Base-by-base conservation (phyloP, 2,797 vertebrate species). In the Gallinago nigripennis region DNA sequence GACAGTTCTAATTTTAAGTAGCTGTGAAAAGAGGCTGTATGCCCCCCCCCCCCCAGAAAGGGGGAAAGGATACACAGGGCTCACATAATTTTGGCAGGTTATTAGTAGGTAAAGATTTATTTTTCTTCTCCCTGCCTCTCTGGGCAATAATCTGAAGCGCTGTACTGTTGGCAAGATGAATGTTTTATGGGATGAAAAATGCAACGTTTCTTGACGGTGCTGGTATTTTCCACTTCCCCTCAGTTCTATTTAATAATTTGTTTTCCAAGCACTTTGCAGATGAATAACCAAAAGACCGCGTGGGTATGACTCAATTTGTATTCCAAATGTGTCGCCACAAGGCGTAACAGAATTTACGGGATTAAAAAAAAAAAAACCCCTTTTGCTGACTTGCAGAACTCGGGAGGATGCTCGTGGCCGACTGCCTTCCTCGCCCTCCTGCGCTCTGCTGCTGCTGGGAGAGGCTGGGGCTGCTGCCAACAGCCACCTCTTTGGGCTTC, bases 181-280 rank as follows among this genome's bases (percentile, higher is more conserved):
- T 48, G 33, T 60, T 80, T 60, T 30, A 54, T 17, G 20, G 11
- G 35, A 57, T 61, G 54, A 85, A 53, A 71, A 95, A 82, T 30
- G 58, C 56, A 50, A 4, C 4, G 20, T 75, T 69, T 63, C 69
- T 88, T 90, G 33, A 53, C 35, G 9, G 57, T 35, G n/a, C 28
- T 37, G 90, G 57, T 78, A 31, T 92, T 95, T 79, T 94, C 82
- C 39, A 45, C 72, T 91, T 51, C 16, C n/a, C 41, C 48, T 72
- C 0, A 21, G 0, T 25, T 86, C 43, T 8, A 7, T 39, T 94
- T 65, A 71, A 17, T 54, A 69, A 39, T 30, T 86, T 65, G 58
- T 77, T 80, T 93, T 95, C 75, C 88, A 37, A 70, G 64, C 64
- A 19, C 73, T 93, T 83, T 90, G 56, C 88, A 94, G 70, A 69